These are phyloP conservation scores for Copidosoma aretas DNA, from an alignment of 2,888 invertebrate species.

Conservation along the genomic window DNA sequence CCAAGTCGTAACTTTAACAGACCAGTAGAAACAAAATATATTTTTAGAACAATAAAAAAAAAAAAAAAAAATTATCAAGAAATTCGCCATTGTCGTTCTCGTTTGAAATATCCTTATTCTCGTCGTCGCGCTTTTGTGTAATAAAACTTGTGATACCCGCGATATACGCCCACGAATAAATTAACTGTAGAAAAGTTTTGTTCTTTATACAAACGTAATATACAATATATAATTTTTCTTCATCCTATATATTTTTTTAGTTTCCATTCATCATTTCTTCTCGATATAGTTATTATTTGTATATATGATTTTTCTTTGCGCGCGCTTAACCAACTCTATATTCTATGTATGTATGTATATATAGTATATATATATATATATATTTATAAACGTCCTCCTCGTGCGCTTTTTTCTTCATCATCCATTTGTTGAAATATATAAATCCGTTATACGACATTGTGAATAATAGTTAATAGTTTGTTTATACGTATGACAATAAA, in stretches of 20 bases:
- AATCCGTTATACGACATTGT: not conserved
- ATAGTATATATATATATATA: too few species aligned
- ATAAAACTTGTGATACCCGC: constrained; percentile 47
- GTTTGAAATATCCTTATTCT: constrained; percentile 15
- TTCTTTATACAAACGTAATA: constrained; percentile 63
- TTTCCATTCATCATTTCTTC: constrained; percentile 34
- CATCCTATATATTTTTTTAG: constrained; percentile 25
- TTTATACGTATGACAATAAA: not conserved
- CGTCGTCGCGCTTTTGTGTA: constrained; percentile 28
- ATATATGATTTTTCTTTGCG: constrained; percentile 45
- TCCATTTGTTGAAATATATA: not conserved
- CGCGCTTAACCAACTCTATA: not conserved
- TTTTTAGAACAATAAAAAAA: constrained; percentile 14
- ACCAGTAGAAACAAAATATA: constrained; percentile 18
- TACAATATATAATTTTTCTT: constrained; percentile 60
- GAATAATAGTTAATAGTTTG: not conserved
- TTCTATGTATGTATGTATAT: too few species aligned
- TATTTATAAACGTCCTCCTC: not conserved
- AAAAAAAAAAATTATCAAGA: constrained; percentile 17
- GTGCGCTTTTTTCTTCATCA: not conserved
- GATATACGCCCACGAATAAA: constrained; percentile 60
- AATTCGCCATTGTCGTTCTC: constrained; percentile 24
- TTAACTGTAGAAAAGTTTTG: constrained; percentile 61
- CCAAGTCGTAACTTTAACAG: constrained; percentile 21
- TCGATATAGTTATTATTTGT: constrained; percentile 52